These are phyloP conservation scores for Cirrhinus molitorella DNA, from an alignment of 2,797 vertebrate species.

Conservation along the genomic window DNA sequence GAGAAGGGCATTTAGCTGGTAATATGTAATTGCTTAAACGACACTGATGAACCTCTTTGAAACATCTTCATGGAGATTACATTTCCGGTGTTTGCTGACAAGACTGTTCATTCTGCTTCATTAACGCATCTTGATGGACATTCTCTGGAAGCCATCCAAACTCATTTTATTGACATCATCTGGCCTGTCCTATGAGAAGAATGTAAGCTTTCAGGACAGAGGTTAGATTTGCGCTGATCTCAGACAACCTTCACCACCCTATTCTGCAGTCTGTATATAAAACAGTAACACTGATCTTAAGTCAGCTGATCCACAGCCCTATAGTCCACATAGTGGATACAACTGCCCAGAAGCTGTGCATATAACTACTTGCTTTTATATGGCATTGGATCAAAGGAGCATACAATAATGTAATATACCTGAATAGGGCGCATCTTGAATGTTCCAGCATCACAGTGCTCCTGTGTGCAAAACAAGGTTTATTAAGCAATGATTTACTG, in stretches of 20 bases:
- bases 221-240: constrained; percentile 11
- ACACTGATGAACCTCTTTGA: constrained; percentile 28
- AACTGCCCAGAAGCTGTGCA: background rate
- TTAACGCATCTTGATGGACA: constrained; percentile 69
- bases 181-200: constrained; percentile 40
- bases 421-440: background rate
- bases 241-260: background rate
- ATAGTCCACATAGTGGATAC: background rate
- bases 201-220: background rate
- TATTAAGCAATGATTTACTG: constrained; percentile 8
- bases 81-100: constrained; percentile 60
- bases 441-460: background rate
- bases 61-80: constrained; percentile 48
- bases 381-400: background rate
- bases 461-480: background rate
- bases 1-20: constrained; percentile 19
- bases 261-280: background rate
- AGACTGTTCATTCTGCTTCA: constrained; percentile 67
- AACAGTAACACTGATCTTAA: constrained; percentile 18
- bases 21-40: constrained; percentile 4
- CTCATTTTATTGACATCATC: constrained; percentile 49
- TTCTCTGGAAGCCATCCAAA: constrained; percentile 68
- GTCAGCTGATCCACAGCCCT: background rate
- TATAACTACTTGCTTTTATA: background rate
- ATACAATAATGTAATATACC: background rate